Conservation (phyloP, 2,797 vertebrate species). For the Danio tinwini region DNA sequence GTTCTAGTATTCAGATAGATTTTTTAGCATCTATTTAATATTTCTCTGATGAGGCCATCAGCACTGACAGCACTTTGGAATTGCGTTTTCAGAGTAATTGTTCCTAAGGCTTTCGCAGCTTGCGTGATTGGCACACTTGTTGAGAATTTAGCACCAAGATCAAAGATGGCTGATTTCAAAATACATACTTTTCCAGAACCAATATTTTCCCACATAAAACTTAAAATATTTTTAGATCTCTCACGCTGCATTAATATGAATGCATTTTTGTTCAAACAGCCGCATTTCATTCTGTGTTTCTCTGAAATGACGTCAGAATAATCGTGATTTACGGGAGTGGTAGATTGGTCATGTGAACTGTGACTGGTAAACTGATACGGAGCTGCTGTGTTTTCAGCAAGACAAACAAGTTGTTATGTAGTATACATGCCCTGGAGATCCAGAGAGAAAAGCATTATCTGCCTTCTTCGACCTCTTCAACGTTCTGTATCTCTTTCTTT, state of each 20-base stretch:
- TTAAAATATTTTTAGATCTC: not conserved
- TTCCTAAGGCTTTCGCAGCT: not conserved
- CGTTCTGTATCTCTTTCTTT: not conserved
- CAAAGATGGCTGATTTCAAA: not conserved
- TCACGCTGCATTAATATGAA: not conserved
- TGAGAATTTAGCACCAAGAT: not conserved
- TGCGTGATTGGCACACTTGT: not conserved
- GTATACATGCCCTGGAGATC: slow-evolving; percentile 12
- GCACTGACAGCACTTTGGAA: not conserved
- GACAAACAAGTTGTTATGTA: slow-evolving; percentile 19
- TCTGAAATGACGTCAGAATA: not conserved
- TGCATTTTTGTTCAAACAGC: not conserved
- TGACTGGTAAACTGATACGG: slow-evolving; percentile 7
- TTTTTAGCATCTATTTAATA: too few species aligned
- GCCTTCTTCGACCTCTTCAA: not conserved
- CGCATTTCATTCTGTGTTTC: not conserved
- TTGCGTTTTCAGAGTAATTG: not conserved
- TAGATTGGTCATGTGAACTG: slow-evolving; percentile 17
- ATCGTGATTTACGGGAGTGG: not conserved
- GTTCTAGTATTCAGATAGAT: too few species aligned
- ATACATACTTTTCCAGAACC: not conserved
- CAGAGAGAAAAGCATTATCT: slow-evolving; percentile 15
- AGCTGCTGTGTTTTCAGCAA: not conserved
- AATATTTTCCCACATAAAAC: not conserved
- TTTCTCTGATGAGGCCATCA: not conserved